Evolutionary conservation across 2,797 vertebrate genomes (phyloP).

Genomic region (Holocentrus rufus): DNA sequence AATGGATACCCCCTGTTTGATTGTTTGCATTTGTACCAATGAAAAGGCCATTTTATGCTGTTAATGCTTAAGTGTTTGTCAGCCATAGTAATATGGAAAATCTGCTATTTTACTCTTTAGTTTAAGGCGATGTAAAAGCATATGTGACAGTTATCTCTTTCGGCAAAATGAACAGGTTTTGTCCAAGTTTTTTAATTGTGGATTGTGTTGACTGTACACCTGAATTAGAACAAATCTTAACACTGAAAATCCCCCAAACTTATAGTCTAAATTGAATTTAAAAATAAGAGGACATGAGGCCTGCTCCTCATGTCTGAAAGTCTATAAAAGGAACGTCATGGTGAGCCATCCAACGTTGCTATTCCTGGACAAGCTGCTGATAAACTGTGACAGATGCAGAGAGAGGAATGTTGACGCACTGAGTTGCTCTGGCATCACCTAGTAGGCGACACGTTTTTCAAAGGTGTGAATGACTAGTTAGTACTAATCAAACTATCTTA

Average conservation of each 20-base stretch:
- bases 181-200: not conserved
- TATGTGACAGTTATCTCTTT: not conserved
- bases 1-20: slow-evolving; percentile 1
- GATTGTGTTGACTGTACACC: not conserved
- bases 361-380: slow-evolving; percentile 93
- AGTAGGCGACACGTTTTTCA: slow-evolving; percentile 45
- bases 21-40: not conserved
- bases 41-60: not conserved
- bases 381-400: slow-evolving; percentile 93
- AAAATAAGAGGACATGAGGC: slow-evolving; percentile 59
- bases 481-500: too few species aligned
- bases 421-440: slow-evolving; percentile 61
- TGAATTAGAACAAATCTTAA: not conserved
- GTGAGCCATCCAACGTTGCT: slow-evolving; percentile 82
- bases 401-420: slow-evolving; percentile 82
- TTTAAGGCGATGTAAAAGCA: not conserved
- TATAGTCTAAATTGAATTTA: slow-evolving; percentile 33
- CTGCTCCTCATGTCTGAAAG: slow-evolving; percentile 76
- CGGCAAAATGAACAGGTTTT: not conserved
- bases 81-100: slow-evolving; percentile 4
- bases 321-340: slow-evolving; percentile 92
- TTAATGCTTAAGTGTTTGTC: not conserved
- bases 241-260: not conserved
- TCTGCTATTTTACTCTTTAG: not conserved
- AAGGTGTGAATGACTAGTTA: slow-evolving; percentile 20